Conservation (phyloP, 1,140 invertebrate genomes). For the Sesamia nonagrioides region DNA sequence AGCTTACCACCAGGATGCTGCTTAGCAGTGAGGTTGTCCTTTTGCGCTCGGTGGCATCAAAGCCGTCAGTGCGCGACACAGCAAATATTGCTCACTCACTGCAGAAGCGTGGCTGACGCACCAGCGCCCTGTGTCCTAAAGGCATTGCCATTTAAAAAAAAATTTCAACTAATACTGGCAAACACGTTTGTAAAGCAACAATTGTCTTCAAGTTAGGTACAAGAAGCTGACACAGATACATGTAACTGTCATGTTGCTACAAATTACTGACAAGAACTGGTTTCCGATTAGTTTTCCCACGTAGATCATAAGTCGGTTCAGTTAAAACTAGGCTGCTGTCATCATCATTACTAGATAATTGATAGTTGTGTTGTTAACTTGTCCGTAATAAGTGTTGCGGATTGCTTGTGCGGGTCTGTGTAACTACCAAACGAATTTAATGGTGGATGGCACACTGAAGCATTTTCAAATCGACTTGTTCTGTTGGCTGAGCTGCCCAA, state of each 20-base stretch:
- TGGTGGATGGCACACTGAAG: too few species aligned
- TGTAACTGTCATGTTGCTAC: constrained; percentile 3
- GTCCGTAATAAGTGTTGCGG: not conserved
- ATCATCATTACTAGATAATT: constrained; percentile 1
- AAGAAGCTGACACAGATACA: constrained; percentile 10
- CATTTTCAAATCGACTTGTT: too few species aligned
- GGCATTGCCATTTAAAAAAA: not conserved
- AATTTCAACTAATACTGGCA: too few species aligned
- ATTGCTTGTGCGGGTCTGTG: not conserved
- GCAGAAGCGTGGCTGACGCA: too few species aligned
- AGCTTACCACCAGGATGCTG: too few species aligned
- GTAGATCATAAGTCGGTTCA: constrained; percentile 24
- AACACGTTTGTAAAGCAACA: not conserved
- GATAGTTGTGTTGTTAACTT: not conserved
- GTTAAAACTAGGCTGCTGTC: not conserved
- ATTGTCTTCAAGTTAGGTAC: not conserved
- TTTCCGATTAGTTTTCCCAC: constrained; percentile 20
- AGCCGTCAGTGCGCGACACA: too few species aligned
- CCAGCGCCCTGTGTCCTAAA: too few species aligned
- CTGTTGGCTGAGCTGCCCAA: too few species aligned
- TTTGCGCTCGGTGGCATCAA: too few species aligned
- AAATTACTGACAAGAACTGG: constrained; percentile 21
- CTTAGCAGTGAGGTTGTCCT: too few species aligned
- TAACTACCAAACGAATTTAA: not conserved
- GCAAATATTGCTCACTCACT: too few species aligned